A percentile compares a stretch with the other conserved stretches of the same genome.
These are phyloP conservation scores for Chelonus formosanus DNA, from an alignment of 2,888 invertebrate species.

Conservation along the genomic window DNA sequence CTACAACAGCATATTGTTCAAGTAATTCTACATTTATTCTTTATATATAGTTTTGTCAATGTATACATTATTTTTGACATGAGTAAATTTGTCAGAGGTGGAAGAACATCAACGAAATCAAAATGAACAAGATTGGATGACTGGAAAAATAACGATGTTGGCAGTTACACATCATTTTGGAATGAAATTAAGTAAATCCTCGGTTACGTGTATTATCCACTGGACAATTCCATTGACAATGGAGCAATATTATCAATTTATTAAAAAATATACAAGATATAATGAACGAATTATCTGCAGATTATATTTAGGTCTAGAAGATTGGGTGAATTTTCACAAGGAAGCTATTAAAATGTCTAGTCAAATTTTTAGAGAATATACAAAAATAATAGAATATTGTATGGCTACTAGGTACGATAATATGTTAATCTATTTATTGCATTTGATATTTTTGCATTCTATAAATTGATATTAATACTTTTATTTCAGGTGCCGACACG, in stretches of 20 bases:
- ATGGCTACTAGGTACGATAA: neutral
- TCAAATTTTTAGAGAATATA: neutral
- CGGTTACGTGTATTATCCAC: conserved; percentile 15
- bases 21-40: neutral
- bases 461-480: too few species aligned
- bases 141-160: neutral
- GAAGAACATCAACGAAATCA: neutral
- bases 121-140: conserved; percentile 6
- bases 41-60: too few species aligned
- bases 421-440: too few species aligned
- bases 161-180: conserved; percentile 9
- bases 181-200: neutral
- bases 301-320: conserved; percentile 6
- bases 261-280: neutral
- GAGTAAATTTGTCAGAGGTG: conserved; percentile 5
- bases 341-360: neutral
- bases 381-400: conserved; percentile 9
- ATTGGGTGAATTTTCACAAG: conserved; percentile 8
- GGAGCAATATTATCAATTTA: conserved; percentile 6
- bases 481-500: too few species aligned
- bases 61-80: neutral
- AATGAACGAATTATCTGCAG: neutral
- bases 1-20: conserved; percentile 2
- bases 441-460: too few species aligned
- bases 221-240: conserved; percentile 16